These are phyloP conservation scores for Orientallactaga bullata DNA, from an alignment of 2,113 vertebrate species.

Conservation along the genomic window DNA sequence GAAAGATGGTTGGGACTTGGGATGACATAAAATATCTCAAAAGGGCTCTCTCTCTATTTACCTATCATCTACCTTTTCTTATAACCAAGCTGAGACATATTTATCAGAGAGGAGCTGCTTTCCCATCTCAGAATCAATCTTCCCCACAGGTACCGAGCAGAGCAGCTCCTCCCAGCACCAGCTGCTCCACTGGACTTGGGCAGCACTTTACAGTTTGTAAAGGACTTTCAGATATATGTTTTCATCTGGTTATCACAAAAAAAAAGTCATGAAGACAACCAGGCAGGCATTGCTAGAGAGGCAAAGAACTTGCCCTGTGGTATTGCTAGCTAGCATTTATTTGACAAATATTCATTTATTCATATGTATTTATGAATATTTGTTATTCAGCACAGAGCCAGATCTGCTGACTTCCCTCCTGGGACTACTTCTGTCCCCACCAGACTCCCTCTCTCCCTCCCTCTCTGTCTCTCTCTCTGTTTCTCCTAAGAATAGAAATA, in stretches of 20 bases:
- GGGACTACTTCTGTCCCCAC: not conserved
- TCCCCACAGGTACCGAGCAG: not conserved
- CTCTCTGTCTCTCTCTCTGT: too few relatives aligned
- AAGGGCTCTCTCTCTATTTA: not conserved
- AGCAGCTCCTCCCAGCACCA: not conserved
- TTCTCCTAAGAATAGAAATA: conserved; percentile 53
- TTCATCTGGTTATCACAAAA: not conserved
- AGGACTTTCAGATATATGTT: not conserved
- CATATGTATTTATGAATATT: not conserved
- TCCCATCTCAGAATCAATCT: not conserved
- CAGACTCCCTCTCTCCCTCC: conserved; percentile 26
- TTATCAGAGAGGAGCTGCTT: conserved; percentile 14
- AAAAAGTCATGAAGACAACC: not conserved
- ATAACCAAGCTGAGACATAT: not conserved
- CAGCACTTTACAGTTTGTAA: not conserved
- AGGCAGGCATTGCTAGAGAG: not conserved
- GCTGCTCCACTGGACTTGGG: not conserved
- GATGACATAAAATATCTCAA: not conserved
- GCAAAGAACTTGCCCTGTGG: not conserved
- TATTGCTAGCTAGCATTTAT: not conserved
- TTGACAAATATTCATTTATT: not conserved
- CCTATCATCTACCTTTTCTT: not conserved
- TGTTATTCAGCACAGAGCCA: not conserved
- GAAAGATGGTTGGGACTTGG: not conserved
- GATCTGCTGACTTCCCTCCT: conserved; percentile 42